Evolutionary conservation across 2,113 vertebrate genomes (phyloP).

Genomic region (Chaetura pelagica): DNA sequence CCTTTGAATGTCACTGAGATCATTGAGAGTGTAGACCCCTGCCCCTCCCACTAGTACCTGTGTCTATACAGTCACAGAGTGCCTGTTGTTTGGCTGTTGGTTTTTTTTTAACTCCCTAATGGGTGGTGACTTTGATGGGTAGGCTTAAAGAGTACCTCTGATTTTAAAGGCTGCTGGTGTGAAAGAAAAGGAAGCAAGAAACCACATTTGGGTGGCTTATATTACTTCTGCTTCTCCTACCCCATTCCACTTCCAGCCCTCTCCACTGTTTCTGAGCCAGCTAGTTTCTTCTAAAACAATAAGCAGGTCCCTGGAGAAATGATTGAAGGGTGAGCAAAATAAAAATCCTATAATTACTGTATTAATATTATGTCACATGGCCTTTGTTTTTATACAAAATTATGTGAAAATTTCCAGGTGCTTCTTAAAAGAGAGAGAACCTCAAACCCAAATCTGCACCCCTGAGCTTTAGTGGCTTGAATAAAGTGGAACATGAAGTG

Average conservation of each 20-base stretch:
- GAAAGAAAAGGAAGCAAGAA: neutral
- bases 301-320: neutral
- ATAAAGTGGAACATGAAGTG: neutral
- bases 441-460: neutral
- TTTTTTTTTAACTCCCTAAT: neutral
- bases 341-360: neutral
- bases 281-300: neutral
- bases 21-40: neutral
- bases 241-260: neutral
- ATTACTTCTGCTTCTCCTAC: neutral
- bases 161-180: neutral
- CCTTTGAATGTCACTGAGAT: neutral
- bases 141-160: neutral
- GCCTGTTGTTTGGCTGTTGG: neutral
- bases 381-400: constrained; percentile 2
- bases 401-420: constrained; percentile 40
- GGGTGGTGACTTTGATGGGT: neutral
- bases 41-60: neutral
- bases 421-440: neutral
- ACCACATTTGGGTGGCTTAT: neutral
- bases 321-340: neutral
- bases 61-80: neutral
- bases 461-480: constrained; percentile 18
- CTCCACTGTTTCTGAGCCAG: neutral
- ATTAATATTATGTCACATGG: constrained; percentile 5